These are phyloP conservation scores for Rhodophaea formosa DNA, from an alignment of 2,888 invertebrate species.

Conservation along the genomic window DNA sequence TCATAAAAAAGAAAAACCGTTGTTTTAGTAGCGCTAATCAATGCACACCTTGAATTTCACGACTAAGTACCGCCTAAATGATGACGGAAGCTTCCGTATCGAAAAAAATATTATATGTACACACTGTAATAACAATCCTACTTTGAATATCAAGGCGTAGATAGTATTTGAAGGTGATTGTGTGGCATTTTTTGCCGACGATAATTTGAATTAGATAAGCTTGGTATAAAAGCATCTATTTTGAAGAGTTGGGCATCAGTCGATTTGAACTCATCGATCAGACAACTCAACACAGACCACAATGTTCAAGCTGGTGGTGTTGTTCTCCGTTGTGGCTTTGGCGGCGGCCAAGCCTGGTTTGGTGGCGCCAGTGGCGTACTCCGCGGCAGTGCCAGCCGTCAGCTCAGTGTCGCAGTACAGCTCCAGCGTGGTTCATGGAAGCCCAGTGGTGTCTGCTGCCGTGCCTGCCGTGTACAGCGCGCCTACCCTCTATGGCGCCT, in stretches of 20 bases:
- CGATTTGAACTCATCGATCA: constrained; percentile 56
- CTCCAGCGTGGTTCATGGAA: constrained; percentile 49
- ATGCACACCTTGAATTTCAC: constrained; percentile 24
- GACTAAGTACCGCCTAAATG: constrained; percentile 26
- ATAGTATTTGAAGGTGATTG: constrained; percentile 59
- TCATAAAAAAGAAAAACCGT: background rate
- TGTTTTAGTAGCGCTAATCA: constrained; percentile 3
- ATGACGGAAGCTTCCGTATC: constrained; percentile 40
- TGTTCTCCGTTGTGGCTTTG: constrained; percentile 82
- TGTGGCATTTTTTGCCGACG: constrained; percentile 54
- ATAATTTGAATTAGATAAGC: constrained; percentile 28
- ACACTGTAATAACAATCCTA: constrained; percentile 29
- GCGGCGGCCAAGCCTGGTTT: constrained; percentile 76
- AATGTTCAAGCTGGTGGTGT: constrained; percentile 81
- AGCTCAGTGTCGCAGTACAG: constrained; percentile 49
- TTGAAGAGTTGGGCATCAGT: constrained; percentile 57
- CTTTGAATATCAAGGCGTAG: constrained; percentile 42
- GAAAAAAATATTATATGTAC: constrained; percentile 37
- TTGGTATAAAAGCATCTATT: constrained; percentile 63
- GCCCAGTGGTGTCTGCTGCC: constrained; percentile 40
- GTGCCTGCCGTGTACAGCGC: constrained; percentile 29
- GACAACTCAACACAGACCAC: constrained; percentile 70
- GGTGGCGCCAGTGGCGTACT: constrained; percentile 54
- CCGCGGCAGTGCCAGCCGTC: constrained; percentile 42
- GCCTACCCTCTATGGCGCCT: constrained; percentile 49